Evolutionary conservation across 1,140 invertebrate species (phyloP).

Genomic region (Cataglyphis hispanica): DNA sequence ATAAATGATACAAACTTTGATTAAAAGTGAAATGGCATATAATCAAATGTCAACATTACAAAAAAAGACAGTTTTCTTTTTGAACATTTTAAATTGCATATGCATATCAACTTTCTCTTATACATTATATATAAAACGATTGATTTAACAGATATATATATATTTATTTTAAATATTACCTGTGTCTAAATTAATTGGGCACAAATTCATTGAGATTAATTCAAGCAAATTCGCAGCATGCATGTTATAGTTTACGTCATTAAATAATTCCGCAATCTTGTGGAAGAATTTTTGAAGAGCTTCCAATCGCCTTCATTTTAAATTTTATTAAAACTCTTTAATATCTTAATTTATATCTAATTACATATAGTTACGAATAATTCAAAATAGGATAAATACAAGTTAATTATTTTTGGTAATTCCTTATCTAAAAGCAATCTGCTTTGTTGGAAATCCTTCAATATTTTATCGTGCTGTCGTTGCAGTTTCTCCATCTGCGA

Average conservation of each 20-base stretch:
- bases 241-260: slow-evolving; percentile 46
- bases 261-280: slow-evolving; percentile 54
- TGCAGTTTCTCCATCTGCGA: slow-evolving; percentile 73
- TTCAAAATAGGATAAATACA: slow-evolving; percentile 55
- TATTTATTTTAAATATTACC: slow-evolving; percentile 10
- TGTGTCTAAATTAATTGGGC: slow-evolving; percentile 48
- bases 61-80: too few species aligned
- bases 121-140: not conserved
- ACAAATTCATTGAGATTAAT: slow-evolving; percentile 58
- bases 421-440: slow-evolving; percentile 66
- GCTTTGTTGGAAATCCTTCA: slow-evolving; percentile 66
- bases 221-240: slow-evolving; percentile 57
- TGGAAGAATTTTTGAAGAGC: slow-evolving; percentile 55
- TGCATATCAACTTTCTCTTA: not conserved
- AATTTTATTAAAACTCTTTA: not conserved
- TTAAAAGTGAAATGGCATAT: not conserved
- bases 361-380: not conserved
- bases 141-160: not conserved
- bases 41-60: not conserved
- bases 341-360: not conserved
- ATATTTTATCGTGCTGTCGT: slow-evolving; percentile 70
- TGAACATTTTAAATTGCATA: not conserved
- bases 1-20: not conserved
- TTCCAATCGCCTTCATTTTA: slow-evolving; percentile 42
- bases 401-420: slow-evolving; percentile 70